Evolutionary conservation across 2,113 vertebrate genomes (phyloP).

Genomic region (Siniperca chuatsi): DNA sequence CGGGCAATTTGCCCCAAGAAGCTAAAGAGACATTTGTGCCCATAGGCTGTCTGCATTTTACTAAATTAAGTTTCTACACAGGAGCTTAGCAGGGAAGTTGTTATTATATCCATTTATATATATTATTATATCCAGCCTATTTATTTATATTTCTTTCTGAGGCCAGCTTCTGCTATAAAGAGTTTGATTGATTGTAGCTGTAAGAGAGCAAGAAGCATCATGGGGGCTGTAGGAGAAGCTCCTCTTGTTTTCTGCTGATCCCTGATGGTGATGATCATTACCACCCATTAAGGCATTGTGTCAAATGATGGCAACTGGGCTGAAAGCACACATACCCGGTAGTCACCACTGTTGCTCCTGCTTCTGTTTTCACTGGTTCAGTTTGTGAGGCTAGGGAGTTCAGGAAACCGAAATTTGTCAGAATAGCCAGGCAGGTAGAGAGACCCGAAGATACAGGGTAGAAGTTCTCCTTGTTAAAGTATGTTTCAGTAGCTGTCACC

Average conservation of each 20-base stretch:
- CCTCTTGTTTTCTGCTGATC: slow-evolving; percentile 58
- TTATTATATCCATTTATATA: slow-evolving; percentile 5
- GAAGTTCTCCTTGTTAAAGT: slow-evolving; percentile 37
- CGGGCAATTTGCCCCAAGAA: slow-evolving; percentile 31
- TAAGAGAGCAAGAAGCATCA: slow-evolving; percentile 47
- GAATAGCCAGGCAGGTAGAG: background rate
- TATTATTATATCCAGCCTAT: slow-evolving; percentile 1
- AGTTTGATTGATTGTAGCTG: slow-evolving; percentile 60
- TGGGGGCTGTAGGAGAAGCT: slow-evolving; percentile 29
- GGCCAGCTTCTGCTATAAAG: slow-evolving; percentile 49
- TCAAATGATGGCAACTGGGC: slow-evolving; percentile 54
- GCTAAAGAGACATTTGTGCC: slow-evolving; percentile 56
- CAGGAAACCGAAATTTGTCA: slow-evolving; percentile 16
- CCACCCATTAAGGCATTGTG: slow-evolving; percentile 68
- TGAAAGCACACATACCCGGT: slow-evolving; percentile 16
- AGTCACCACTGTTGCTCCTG: background rate
- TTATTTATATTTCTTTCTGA: slow-evolving; percentile 13
- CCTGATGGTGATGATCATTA: slow-evolving; percentile 64
- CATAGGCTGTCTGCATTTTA: slow-evolving; percentile 30
- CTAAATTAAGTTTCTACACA: slow-evolving; percentile 33
- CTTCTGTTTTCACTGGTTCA: background rate
- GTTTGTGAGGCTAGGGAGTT: background rate
- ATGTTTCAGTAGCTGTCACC: slow-evolving; percentile 24
- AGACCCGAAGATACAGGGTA: background rate
- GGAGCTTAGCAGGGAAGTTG: slow-evolving; percentile 33